Evolutionary conservation across 2,888 invertebrate genomes (phyloP).

Genomic region (Drosophila prolongata): DNA sequence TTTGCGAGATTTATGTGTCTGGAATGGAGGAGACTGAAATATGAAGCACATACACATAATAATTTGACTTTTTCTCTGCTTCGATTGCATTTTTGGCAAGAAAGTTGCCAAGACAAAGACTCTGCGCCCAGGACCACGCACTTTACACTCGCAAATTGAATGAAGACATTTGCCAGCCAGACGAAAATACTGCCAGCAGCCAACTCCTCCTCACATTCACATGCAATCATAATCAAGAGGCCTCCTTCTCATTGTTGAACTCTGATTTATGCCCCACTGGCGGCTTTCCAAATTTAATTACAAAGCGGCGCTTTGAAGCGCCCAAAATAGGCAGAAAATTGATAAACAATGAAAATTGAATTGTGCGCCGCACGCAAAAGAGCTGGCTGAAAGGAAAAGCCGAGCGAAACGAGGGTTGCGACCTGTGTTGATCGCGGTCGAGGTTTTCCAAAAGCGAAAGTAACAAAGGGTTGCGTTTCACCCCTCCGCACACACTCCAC

Average conservation of each 20-base stretch:
- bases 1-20: slow-evolving; percentile 82
- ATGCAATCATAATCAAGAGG: slow-evolving; percentile 54
- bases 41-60: slow-evolving; percentile 57
- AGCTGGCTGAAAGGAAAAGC: slow-evolving; percentile 43
- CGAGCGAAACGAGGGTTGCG: slow-evolving; percentile 45
- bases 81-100: slow-evolving; percentile 56
- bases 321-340: slow-evolving; percentile 82
- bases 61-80: slow-evolving; percentile 51
- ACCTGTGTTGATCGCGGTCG: slow-evolving; percentile 26
- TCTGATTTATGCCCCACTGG: slow-evolving; percentile 79
- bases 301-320: slow-evolving; percentile 69
- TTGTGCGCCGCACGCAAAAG: slow-evolving; percentile 51
- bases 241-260: slow-evolving; percentile 45
- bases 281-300: slow-evolving; percentile 83
- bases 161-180: slow-evolving; percentile 39
- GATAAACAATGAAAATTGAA: slow-evolving; percentile 83
- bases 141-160: slow-evolving; percentile 35
- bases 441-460: slow-evolving; percentile 23
- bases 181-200: slow-evolving; percentile 25
- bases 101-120: slow-evolving; percentile 51
- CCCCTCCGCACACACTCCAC: slow-evolving; percentile 13
- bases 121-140: slow-evolving; percentile 23
- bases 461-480: slow-evolving; percentile 47
- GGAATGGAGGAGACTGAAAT: slow-evolving; percentile 61
- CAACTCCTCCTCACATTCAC: slow-evolving; percentile 19